Conservation (phyloP, 2,797 vertebrate genomes). For the Etheostoma nigrum region DNA sequence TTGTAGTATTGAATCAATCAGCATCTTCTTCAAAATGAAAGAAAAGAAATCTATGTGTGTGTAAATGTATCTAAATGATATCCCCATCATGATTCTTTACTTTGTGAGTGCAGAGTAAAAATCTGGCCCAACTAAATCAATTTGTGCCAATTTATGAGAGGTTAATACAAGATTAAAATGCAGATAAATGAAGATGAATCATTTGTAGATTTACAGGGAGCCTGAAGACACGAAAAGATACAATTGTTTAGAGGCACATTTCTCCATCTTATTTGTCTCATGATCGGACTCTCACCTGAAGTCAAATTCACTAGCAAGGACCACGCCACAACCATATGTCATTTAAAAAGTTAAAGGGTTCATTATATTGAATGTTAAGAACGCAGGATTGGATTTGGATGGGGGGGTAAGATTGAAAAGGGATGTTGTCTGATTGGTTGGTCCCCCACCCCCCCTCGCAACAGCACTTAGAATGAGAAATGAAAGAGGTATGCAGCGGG, state of each 20-base stretch:
- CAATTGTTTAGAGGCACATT: neutral
- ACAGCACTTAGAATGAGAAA: too few relatives aligned
- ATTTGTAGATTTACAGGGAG: neutral
- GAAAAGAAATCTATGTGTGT: neutral
- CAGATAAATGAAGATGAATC: constrained; percentile 23
- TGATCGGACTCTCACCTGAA: neutral
- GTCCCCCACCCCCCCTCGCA: too few relatives aligned
- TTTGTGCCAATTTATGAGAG: constrained; percentile 19
- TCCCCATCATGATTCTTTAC: neutral
- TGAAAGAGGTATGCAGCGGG: too few relatives aligned
- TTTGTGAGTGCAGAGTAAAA: constrained; percentile 11
- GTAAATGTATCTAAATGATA: constrained; percentile 1
- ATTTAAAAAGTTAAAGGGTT: too few relatives aligned
- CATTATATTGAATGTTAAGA: too few relatives aligned
- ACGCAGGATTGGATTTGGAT: too few relatives aligned
- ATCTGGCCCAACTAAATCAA: constrained; percentile 7
- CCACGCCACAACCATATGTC: too few relatives aligned
- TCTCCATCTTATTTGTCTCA: neutral
- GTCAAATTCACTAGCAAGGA: too few relatives aligned
- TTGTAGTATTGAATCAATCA: neutral
- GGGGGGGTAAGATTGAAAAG: too few relatives aligned
- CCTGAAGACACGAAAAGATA: neutral
- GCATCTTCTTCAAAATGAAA: neutral
- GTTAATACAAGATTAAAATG: constrained; percentile 9
- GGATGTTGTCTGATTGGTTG: too few relatives aligned